Conservation (phyloP, 2,888 invertebrate genomes). For the Cephalotes varians region DNA sequence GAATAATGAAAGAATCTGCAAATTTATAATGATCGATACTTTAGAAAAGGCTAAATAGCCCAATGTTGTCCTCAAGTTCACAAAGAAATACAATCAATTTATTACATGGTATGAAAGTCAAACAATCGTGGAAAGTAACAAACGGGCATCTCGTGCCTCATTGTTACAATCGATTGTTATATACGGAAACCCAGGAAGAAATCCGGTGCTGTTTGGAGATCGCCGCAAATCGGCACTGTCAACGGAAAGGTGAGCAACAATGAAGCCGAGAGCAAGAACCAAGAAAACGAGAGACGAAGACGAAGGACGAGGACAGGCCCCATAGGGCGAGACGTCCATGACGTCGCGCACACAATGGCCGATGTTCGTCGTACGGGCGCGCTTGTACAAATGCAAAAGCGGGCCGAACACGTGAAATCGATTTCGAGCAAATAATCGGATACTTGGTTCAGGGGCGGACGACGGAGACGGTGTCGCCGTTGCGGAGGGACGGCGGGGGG, state of each 20-base stretch:
- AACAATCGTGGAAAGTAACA: neutral
- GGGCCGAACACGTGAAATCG: conserved; percentile 84
- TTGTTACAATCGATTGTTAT: conserved; percentile 13
- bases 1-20: neutral
- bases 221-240: conserved; percentile 24
- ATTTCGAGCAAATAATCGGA: conserved; percentile 85
- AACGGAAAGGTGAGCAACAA: conserved; percentile 56
- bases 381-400: conserved; percentile 79
- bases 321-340: conserved; percentile 62
- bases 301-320: conserved; percentile 55
- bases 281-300: conserved; percentile 56
- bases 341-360: conserved; percentile 72
- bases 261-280: conserved; percentile 43
- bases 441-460: conserved; percentile 78
- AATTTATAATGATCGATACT: neutral
- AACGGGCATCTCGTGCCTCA: neutral
- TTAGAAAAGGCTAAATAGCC: neutral
- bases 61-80: neutral
- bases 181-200: conserved; percentile 1
- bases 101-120: neutral
- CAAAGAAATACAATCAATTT: neutral
- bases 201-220: conserved; percentile 17
- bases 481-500: conserved; percentile 52
- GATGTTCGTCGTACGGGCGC: conserved; percentile 76
- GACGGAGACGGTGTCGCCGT: conserved; percentile 62